Conservation (phyloP, 2,113 vertebrate genomes). For the Columbina picui region DNA sequence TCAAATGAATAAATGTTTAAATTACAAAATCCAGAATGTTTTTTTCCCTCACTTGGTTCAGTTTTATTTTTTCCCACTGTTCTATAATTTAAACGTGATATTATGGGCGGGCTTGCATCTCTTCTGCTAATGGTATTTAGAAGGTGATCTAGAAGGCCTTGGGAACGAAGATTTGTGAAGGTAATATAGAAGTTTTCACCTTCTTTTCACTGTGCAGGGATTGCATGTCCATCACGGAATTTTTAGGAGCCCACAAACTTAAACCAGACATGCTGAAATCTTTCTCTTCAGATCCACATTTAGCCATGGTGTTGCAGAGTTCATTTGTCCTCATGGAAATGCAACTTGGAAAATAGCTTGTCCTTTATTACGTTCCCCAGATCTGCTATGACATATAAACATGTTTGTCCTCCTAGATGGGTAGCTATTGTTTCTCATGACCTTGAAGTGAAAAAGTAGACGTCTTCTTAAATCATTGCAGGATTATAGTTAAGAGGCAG, state of each 20-base stretch:
- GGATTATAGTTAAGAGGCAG: not conserved
- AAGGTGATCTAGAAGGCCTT: not conserved
- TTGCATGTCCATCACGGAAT: rapidly evolving
- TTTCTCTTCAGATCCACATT: not conserved
- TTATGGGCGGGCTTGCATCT: not conserved
- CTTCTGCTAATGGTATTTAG: not conserved
- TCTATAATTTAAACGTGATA: not conserved
- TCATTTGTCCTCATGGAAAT: not conserved
- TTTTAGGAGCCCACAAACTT: not conserved
- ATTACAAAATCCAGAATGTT: not conserved
- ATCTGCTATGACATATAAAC: not conserved
- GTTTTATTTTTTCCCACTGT: not conserved
- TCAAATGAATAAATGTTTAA: not conserved
- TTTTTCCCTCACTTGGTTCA: rapidly evolving
- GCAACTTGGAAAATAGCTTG: not conserved
- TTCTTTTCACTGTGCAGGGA: not conserved
- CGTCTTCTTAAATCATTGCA: not conserved
- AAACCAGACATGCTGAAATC: not conserved
- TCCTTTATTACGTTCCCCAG: not conserved
- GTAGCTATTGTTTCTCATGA: not conserved
- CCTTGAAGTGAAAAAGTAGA: not conserved
- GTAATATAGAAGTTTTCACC: not conserved
- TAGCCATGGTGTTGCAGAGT: not conserved
- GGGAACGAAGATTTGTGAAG: not conserved
- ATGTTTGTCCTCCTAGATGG: not conserved